Evolutionary conservation across 2,113 vertebrate genomes (phyloP), one percentile per base, ranked within the genome.

Genomic region (Scomber colias): DNA sequence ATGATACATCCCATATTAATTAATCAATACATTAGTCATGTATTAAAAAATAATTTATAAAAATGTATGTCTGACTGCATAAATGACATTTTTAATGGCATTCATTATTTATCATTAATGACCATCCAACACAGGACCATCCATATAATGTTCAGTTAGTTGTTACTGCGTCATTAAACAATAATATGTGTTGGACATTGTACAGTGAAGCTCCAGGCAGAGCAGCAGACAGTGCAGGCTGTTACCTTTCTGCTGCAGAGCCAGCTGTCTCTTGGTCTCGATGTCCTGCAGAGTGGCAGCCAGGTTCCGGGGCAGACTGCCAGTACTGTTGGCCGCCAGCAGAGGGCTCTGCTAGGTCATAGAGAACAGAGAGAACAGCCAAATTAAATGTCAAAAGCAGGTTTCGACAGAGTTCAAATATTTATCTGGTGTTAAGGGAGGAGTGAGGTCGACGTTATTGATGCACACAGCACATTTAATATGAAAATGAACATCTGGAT

Each of bases 161-260:
- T 66, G 10, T 60, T 24, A 19, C 3, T 45, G 35, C 27, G 8
- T 53, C 3, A 14, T 9, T 21, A 27, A 40, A 15, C 19, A 15
- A 3, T 45, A 3, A 24, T 49, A 13, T 3, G 15, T 44, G 60
- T 4, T 40, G 13, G 7, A 24, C 11, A 17, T 27, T 54, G 50
- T 49, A 11, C 0, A 45, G 48, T 61, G 75, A 7, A 19, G 13
- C 31, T 70, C 24, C 1, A 17, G 12, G 17, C 31, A 1, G 31
- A 35, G 31, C 31, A 35, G 31, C 5, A 27, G 11, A n/a, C 59
- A 24, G 45, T 49, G n/a, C 30, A 17, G n/a, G 9, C 13, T 50
- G 16, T 92, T 88, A 99, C 98, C 97, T 96, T 99, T 99, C 94
- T 98, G 97, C 93, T 98, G 97, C 84, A 99, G 92, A 72, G 97